Evolutionary conservation across 1,140 invertebrate species (phyloP).

Genomic region (Drosophila carrolli): DNA sequence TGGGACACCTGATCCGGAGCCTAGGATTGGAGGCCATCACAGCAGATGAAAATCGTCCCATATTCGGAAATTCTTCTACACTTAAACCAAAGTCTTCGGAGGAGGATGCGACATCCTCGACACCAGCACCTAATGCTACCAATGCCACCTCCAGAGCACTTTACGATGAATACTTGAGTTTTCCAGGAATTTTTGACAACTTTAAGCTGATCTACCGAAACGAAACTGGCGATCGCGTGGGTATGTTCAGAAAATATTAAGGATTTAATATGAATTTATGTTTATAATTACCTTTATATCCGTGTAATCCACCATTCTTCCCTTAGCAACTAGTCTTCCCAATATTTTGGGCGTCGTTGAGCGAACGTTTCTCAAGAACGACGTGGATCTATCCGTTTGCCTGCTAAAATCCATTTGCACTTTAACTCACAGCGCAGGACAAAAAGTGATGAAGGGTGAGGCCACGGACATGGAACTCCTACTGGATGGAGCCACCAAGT

Average conservation of each 20-base stretch:
- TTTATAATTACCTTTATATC: no score
- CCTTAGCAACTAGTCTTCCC: slow-evolving; percentile 56
- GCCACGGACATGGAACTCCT: slow-evolving; percentile 61
- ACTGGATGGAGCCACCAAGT: slow-evolving; percentile 56
- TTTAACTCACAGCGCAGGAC: slow-evolving; percentile 36
- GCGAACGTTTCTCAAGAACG: slow-evolving; percentile 54
- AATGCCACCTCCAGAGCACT: slow-evolving; percentile 20
- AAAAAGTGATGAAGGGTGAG: slow-evolving; percentile 28
- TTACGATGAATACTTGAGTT: slow-evolving; percentile 24
- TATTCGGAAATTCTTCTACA: slow-evolving; percentile 6
- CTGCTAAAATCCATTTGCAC: slow-evolving; percentile 68
- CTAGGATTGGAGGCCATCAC: slow-evolving; percentile 54
- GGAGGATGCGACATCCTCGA: neutral
- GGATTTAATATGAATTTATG: no score
- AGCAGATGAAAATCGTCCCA: slow-evolving; percentile 7
- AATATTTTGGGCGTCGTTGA: slow-evolving; percentile 58
- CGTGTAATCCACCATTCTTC: no score
- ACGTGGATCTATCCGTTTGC: slow-evolving; percentile 62
- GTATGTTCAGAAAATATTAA: slow-evolving; percentile 30
- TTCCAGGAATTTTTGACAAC: slow-evolving; percentile 54
- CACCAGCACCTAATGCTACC: neutral
- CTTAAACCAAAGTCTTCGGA: slow-evolving; percentile 12
- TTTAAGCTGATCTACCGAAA: slow-evolving; percentile 75
- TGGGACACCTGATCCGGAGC: slow-evolving; percentile 65
- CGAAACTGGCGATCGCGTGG: slow-evolving; percentile 60